Evolutionary conservation across 2,888 invertebrate genomes (phyloP), one percentile per base, ranked within the genome.

Genomic region (Sepioteuthis lessoniana): DNA sequence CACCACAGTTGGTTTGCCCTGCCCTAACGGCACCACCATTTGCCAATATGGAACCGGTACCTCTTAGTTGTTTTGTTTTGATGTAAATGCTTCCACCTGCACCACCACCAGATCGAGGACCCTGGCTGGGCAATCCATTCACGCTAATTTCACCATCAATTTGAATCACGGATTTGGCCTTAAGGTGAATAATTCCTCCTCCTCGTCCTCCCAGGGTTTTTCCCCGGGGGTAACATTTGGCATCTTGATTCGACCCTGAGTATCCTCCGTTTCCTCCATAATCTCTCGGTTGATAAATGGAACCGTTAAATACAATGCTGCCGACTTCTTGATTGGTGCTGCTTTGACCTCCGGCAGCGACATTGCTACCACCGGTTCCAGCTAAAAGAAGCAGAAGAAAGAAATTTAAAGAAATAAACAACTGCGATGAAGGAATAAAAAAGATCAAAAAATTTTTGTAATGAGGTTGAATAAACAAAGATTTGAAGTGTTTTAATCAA

Each of bases 21-120:
- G 7, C 47, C 2, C 94, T 76, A 42, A 95, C 95, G 31, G 94
- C 94, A 19, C 96, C 96, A 50, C 96, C 96, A 8, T 94, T 94
- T 25, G 95, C 95, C 47, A 94, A 94, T 16, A 96, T 94, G 0
- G 93, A 35, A 8, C 96, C 96, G 42, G 94, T 94, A 13, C 96
- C 96, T 90, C 93, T 93, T 94, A 95, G 94, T 42, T 93, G 90
- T 8, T 47, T 90, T 31, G 95, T 95, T 90, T 94, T 94, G 28
- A 96, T 94, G 38, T 94, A 95, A 37, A 96, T 95, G 94, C 96
- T 96, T 19, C 96, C 96, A 28, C 95, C 96, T 60, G 95, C 96
- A 42, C 96, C 96, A 38, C 96, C 96, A 5, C 96, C 96, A 21
- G 95, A 95, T 50, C 96, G 94, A 1, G 95, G 93, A 2, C 96